Evolutionary conservation across 2,888 invertebrate genomes (phyloP).

Genomic region (Biston betularia): DNA sequence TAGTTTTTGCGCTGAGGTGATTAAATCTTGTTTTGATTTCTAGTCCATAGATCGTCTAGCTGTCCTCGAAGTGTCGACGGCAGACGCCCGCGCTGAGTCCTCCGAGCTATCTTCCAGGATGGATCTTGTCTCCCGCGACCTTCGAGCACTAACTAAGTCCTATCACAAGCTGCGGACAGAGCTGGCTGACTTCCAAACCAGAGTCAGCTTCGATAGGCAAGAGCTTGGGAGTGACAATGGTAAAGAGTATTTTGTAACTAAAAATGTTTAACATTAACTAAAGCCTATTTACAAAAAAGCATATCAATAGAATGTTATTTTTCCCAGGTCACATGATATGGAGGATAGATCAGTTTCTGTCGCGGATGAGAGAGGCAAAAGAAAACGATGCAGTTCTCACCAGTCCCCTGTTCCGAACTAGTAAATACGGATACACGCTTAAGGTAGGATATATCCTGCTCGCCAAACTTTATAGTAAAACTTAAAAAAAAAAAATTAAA

Average conservation of each 20-base stretch:
- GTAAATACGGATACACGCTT: conserved; percentile 91
- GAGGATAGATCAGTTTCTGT: conserved; percentile 88
- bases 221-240: conserved; percentile 75
- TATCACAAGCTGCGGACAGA: conserved; percentile 76
- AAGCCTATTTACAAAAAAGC: too few relatives aligned
- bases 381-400: conserved; percentile 87
- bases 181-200: conserved; percentile 75
- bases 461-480: neutral
- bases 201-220: conserved; percentile 65
- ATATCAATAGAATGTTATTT: neutral
- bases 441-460: conserved; percentile 74
- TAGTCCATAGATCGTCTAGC: conserved; percentile 75
- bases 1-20: too few relatives aligned
- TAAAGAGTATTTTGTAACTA: conserved; percentile 37
- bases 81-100: conserved; percentile 78
- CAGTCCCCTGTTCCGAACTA: conserved; percentile 89
- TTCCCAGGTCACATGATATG: conserved; percentile 88
- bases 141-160: conserved; percentile 77
- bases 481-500: neutral
- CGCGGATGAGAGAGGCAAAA: conserved; percentile 89
- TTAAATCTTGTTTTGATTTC: too few relatives aligned
- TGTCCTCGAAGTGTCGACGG: conserved; percentile 82
- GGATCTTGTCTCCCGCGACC: conserved; percentile 68
- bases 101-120: conserved; percentile 65
- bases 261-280: too few relatives aligned